Evolutionary conservation across 92 coral and sea anemone genomes (phyloP).

Genomic region (Zoanthus sansibaricus): DNA sequence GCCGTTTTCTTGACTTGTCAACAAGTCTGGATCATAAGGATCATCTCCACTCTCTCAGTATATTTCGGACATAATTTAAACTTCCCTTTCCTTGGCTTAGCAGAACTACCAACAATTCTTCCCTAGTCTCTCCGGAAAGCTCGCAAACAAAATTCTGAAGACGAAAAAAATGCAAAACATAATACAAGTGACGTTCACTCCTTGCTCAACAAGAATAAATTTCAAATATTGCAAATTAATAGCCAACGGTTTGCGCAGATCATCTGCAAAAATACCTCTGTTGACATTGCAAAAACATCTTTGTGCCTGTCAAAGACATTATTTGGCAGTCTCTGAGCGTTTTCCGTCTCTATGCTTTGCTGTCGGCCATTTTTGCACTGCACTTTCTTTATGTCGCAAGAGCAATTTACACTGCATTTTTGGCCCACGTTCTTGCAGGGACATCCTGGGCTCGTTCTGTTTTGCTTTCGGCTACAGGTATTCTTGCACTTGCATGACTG

Average conservation of each 20-base stretch:
- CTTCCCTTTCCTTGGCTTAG: conserved; percentile 18
- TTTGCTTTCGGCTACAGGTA: conserved; percentile 46
- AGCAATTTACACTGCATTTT: conserved; percentile 45
- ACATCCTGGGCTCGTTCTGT: conserved; percentile 39
- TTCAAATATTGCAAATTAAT: neutral
- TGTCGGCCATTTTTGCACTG: conserved; percentile 29
- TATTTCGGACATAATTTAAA: conserved; percentile 43
- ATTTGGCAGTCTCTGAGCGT: conserved; percentile 30
- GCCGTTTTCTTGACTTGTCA: neutral
- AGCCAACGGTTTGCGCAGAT: neutral
- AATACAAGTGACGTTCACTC: no score
- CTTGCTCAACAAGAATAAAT: neutral
- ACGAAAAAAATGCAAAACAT: neutral
- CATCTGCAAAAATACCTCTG: neutral
- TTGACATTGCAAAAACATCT: no score
- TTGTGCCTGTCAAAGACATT: neutral
- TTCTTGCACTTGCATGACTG: conserved; percentile 46
- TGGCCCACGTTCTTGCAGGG: conserved; percentile 43
- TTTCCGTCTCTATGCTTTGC: conserved; percentile 10
- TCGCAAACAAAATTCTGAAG: conserved; percentile 30
- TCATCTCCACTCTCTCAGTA: conserved; percentile 22
- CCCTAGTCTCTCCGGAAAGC: conserved; percentile 18
- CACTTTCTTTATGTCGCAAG: conserved; percentile 34
- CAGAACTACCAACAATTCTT: conserved; percentile 35
- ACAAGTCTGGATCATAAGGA: neutral